Conservation (phyloP, 2,113 vertebrate genomes). For the Petaurus breviceps region DNA sequence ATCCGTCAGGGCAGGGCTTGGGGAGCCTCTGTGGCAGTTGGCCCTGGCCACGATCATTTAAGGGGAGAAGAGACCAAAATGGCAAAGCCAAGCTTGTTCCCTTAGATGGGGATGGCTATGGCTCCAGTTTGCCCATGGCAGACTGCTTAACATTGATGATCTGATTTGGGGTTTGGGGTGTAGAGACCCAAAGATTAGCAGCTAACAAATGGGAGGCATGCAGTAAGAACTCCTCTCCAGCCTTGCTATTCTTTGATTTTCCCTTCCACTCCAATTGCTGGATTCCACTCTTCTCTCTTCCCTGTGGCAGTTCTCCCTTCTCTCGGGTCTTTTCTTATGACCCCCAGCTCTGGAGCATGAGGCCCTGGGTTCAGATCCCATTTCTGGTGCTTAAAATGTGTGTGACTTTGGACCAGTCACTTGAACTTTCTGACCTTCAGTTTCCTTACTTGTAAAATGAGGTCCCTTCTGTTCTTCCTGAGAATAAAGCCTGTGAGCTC, state of each 20-base stretch:
- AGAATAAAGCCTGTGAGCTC: background rate
- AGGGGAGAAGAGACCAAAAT: background rate
- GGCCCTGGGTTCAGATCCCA: background rate
- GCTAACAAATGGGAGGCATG: background rate
- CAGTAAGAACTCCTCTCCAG: background rate
- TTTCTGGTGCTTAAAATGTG: background rate
- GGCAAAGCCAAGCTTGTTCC: constrained; percentile 59
- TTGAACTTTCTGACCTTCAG: background rate
- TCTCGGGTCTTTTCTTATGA: background rate
- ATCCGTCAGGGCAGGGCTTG: constrained; percentile 57
- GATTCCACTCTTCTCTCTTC: background rate
- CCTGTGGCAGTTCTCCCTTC: background rate
- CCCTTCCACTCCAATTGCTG: too few relatives aligned
- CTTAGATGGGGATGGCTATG: background rate
- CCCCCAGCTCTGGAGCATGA: background rate
- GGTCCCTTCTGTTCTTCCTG: background rate
- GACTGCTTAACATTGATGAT: accelerated
- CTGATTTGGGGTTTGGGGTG: constrained; percentile 6
- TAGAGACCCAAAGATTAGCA: background rate
- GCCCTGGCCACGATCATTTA: constrained; percentile 51
- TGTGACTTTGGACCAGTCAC: background rate
- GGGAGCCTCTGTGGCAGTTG: constrained; percentile 42
- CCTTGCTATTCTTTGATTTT: background rate
- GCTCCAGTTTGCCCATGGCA: background rate
- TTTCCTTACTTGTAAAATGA: background rate